phyloP scores from a whole-genome alignment of 2,888 invertebrate species.

The Rotaria sp. region DNA sequence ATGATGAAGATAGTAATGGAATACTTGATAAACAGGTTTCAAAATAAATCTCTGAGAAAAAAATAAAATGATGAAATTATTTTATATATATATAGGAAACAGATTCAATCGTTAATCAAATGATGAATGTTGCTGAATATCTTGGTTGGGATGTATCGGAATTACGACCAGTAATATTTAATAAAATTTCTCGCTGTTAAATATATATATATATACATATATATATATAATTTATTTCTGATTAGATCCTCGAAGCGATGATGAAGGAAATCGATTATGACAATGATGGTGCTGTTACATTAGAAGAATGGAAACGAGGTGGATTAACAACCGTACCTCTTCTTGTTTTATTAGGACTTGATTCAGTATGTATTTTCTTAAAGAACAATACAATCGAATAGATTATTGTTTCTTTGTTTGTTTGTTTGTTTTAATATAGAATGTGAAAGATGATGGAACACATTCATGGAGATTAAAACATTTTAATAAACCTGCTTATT shows the following conservation, averaged over 20 bases:
- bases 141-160: conserved; percentile 95
- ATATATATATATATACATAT: not conserved
- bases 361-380: conserved; percentile 59
- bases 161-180: conserved; percentile 67
- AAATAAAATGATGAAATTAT: not conserved
- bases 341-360: conserved; percentile 80
- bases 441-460: conserved; percentile 89
- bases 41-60: not conserved
- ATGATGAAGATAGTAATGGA: conserved; percentile 92
- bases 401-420: not conserved
- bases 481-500: conserved; percentile 88
- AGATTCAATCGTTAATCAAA: conserved; percentile 93
- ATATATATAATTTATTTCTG: not conserved
- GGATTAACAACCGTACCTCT: conserved; percentile 93
- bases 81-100: conserved; percentile 61
- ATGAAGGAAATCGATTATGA: conserved; percentile 98
- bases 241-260: conserved; percentile 78
- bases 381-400: not conserved
- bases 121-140: conserved; percentile 97
- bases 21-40: conserved; percentile 67
- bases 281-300: conserved; percentile 86
- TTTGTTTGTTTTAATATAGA: conserved; percentile 52
- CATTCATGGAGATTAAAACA: conserved; percentile 92
- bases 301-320: conserved; percentile 93
- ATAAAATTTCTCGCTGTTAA: not conserved